Evolutionary conservation across 2,797 vertebrate genomes (phyloP), one percentile per base, ranked within the genome.

Genomic region (Telmatherina bonti): DNA sequence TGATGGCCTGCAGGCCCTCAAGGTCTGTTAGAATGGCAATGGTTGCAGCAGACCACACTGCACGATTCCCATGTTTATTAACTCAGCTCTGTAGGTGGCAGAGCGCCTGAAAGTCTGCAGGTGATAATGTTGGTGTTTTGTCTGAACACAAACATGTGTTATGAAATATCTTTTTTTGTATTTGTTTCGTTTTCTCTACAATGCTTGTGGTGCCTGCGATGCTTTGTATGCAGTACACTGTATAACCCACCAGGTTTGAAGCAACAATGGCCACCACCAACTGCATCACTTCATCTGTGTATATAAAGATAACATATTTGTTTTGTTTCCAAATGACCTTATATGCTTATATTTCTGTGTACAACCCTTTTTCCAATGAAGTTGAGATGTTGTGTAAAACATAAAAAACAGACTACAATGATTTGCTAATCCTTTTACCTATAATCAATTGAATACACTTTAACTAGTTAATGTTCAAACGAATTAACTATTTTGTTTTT

Each of bases 31-130:
- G 69, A 66, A 75, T 76, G 72, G 72, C 83, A 62, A 0, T 62
- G 70, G 76, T 65, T 78, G 70, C 22, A 84, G 76, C 35, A 78
- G 92, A 92, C 91, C 91, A 91, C 91, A 91, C 90, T 77, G 30
- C 60, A 72, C 35, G 85, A 80, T 85, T 87, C 82, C 66, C 87
- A 82, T 51, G 73, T 64, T 87, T 73, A 70, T 87, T 82, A 85
- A 82, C 53, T 60, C 80, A 54, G 59, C 76, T 43, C 5, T 16
- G 72, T 85, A 72, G 79, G 84, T 84, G 78, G 80, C 60, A 79
- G 24, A 22, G 27, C n/a, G 30, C 69, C 62, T 60, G 60, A 65
- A 33, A 78, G 63, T 82, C 62, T 62, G 62, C 56, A 68, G 58
- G 24, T 38, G 51, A 69, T 63, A 24, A 18, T 45, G 49, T 69